Evolutionary conservation across 2,797 vertebrate species (phyloP), one percentile per base, ranked within the genome.

Genomic region (Merluccius polli): DNA sequence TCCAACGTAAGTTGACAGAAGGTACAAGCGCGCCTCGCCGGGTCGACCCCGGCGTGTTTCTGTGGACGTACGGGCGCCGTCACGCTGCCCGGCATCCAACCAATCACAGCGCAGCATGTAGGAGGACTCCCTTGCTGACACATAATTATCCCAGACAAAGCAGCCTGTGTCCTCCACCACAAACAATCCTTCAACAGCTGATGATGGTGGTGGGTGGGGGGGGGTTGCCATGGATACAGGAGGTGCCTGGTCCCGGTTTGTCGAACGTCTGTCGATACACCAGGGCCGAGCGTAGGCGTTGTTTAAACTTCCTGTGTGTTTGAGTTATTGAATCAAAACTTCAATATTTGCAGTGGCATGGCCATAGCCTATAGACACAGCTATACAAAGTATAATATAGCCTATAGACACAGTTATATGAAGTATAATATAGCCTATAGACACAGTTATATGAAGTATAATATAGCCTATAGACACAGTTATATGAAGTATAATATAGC

Each of bases 131-230:
- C 1, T 27, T 8, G 52, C 70, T 68, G 33, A n/a, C 29, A 59
- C 72, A 70, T 24, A 52, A 63, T 27, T 35, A 35, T 68, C 13
- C 52, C 24, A 24, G 67, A 81, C 79, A 84, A 79, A 78, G 77
- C 75, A 1, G 29, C 44, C 75, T 74, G 70, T 82, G 78, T 83
- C 52, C 52, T 52, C 35, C 31, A 27, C 59, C 73, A 72, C 74
- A 75, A 80, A 75, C 73, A 79, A 73, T 70, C 80, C 73, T 29
- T 83, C 73, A 77, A 65, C 73, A 72, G 75, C 48, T 68, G 24
- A 48, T 70, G 4, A 12, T 13, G 32, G 30, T 6, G 41, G 38
- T 29, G 72, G 27, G 12, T 31, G 12, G 18, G 31, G 59, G 38
- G 72, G 72, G 27, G 36, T 68, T 29, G 35, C 67, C 27, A 16